Evolutionary conservation across 2,113 vertebrate species (phyloP), one percentile per base, ranked within the genome.

Genomic region (Aptenodytes forsteri): DNA sequence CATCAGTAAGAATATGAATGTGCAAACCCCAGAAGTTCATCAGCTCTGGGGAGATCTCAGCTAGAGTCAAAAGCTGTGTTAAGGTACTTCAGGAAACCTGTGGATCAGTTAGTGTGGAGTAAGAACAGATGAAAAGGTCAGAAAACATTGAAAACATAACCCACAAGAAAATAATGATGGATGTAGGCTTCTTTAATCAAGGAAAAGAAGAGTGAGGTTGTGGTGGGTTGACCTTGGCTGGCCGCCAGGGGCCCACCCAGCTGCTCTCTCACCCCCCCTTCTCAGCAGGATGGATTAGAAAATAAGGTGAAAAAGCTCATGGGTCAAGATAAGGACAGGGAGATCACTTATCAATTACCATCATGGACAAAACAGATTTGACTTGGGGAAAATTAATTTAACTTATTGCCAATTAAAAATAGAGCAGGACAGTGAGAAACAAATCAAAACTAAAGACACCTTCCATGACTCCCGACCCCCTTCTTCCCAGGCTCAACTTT

Each of bases 401-500:
- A 56, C 55, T 64, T 59, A 26, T 50, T 54, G 7, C 5, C 25
- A 78, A 22, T 44, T 55, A 40, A 78, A 76, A 91, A 70, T 16
- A 75, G 10, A 16, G 4, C 5, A 34, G 5, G 14, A 65, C 18
- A 78, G 7, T 61, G 32, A 78, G 22, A 70, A 79, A 65, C 1
- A 69, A 73, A 65, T 36, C 16, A 75, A 61, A 78, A 42, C 7
- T n/a, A 18, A 54, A 65, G 26, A n/a, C 6, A 7, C 7, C 6
- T 36, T 29, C 26, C 22, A 49, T 1, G 2, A 64, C 6, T 7
- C 3, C 11, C 42, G 42, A 29, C 1, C 1, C 18, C 8, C 18
- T 40, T 65, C 16, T 27, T 70, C 44, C 29, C 49, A 75, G n/a
- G 10, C 13, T 23, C 8, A 27, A 9, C 12, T 65, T 91, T 11